These are phyloP conservation scores for Eustalomyia histrio DNA, from an alignment of 2,888 invertebrate genomes.

Conservation along the genomic window DNA sequence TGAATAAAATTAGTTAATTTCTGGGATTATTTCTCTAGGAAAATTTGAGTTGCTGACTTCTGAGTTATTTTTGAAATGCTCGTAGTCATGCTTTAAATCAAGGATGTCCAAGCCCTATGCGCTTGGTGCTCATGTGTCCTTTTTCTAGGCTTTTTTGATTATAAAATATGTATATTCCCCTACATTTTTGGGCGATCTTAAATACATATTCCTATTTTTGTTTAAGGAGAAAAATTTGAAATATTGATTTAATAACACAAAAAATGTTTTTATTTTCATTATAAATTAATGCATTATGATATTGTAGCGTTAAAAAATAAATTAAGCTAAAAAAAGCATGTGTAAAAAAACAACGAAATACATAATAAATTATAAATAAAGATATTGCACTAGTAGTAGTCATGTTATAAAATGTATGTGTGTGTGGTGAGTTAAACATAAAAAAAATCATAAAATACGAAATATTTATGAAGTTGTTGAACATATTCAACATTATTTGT, in stretches of 20 bases:
- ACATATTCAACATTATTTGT: not conserved
- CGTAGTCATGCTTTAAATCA: too few species aligned
- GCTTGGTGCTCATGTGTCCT: too few species aligned
- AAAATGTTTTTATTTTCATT: conserved; percentile 34
- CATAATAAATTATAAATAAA: conserved; percentile 5
- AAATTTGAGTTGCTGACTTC: too few species aligned
- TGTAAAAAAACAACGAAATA: conserved; percentile 1
- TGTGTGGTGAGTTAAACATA: conserved; percentile 1
- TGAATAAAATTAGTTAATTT: too few species aligned
- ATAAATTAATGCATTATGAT: conserved; percentile 24
- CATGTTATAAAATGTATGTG: not conserved
- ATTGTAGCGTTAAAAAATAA: conserved; percentile 33
- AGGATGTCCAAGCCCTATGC: too few species aligned
- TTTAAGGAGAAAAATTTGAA: too few species aligned
- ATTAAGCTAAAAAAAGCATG: conserved; percentile 44
- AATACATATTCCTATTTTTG: too few species aligned
- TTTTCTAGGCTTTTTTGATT: too few species aligned
- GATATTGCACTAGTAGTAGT: conserved; percentile 59
- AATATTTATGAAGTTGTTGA: conserved; percentile 33
- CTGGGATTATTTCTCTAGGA: too few species aligned
- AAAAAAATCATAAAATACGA: conserved; percentile 42
- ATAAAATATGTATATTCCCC: too few species aligned
- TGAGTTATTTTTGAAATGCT: too few species aligned
- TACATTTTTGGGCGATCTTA: too few species aligned
- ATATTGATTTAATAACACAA: conserved; percentile 38